Conservation (phyloP, 2,888 invertebrate genomes). For the Amphiduros pacificus region DNA sequence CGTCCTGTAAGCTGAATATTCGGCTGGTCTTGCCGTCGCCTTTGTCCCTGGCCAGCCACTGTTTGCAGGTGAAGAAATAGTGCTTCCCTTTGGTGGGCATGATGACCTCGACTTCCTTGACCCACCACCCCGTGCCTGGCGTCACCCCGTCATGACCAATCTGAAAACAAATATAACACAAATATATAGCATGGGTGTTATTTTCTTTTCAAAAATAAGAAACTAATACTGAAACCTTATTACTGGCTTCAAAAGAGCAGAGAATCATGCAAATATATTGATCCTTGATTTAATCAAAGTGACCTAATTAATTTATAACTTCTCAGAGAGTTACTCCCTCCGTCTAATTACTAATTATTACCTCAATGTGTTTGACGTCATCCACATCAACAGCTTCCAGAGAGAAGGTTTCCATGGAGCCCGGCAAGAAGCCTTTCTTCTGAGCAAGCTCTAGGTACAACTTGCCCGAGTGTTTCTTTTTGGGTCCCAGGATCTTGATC, state of each 20-base stretch:
- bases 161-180: too few species aligned
- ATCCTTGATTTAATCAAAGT: too few species aligned
- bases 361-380: conserved; percentile 56
- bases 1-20: conserved; percentile 50
- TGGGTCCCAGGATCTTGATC: conserved; percentile 48
- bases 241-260: too few species aligned
- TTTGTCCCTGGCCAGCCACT: conserved; percentile 57
- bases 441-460: conserved; percentile 48
- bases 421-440: conserved; percentile 49
- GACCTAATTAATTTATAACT: too few species aligned
- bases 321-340: too few species aligned
- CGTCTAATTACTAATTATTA: too few species aligned
- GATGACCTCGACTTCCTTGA: conserved; percentile 55
- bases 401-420: conserved; percentile 55
- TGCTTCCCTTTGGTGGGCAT: conserved; percentile 57
- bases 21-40: conserved; percentile 55
- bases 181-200: too few species aligned
- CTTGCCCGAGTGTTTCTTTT: conserved; percentile 45
- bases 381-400: conserved; percentile 55
- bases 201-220: too few species aligned
- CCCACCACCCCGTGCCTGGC: conserved; percentile 56
- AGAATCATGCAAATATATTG: too few species aligned
- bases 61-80: conserved; percentile 54
- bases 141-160: conserved; percentile 57
- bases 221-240: too few species aligned